A percentile compares a stretch with the other conserved stretches of the same genome.
Evolutionary conservation across 2,797 vertebrate species (phyloP).

Genomic region (Ctenosaura bakeri): DNA sequence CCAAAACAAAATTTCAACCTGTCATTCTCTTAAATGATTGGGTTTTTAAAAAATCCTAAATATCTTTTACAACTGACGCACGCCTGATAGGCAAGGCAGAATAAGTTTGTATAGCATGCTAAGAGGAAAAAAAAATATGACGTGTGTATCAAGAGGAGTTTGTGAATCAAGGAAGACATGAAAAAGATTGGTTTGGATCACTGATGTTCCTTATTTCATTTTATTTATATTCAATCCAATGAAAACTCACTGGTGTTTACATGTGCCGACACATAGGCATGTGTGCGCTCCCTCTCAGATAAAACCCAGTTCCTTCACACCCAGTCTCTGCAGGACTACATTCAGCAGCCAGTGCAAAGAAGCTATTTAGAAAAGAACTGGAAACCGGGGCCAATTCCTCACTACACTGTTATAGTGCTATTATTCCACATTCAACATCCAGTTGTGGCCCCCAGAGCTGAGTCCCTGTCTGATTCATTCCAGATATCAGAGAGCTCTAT

Average conservation of each 20-base stretch:
- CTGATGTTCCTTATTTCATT: not conserved
- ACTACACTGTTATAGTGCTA: no score
- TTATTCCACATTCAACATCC: no score
- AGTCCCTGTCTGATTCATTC: not conserved
- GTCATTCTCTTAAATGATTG: not conserved
- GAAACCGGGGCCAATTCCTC: no score
- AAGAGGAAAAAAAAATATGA: not conserved
- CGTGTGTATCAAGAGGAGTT: not conserved
- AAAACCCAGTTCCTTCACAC: not conserved
- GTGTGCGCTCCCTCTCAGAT: not conserved
- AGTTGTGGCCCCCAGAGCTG: not conserved
- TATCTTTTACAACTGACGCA: not conserved
- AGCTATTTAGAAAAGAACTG: not conserved
- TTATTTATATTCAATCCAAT: no score
- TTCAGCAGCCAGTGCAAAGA: not conserved
- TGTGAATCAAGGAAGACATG: not conserved
- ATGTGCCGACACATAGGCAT: not conserved
- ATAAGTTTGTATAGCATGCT: not conserved
- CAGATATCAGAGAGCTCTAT: not conserved
- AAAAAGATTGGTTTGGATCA: not conserved
- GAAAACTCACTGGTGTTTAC: not conserved
- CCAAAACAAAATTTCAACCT: not conserved
- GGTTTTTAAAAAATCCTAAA: not conserved
- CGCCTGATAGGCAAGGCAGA: not conserved
- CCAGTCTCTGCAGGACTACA: not conserved